Conservation (phyloP, 2,888 invertebrate genomes). For the Euspilapteryx auroguttella region DNA sequence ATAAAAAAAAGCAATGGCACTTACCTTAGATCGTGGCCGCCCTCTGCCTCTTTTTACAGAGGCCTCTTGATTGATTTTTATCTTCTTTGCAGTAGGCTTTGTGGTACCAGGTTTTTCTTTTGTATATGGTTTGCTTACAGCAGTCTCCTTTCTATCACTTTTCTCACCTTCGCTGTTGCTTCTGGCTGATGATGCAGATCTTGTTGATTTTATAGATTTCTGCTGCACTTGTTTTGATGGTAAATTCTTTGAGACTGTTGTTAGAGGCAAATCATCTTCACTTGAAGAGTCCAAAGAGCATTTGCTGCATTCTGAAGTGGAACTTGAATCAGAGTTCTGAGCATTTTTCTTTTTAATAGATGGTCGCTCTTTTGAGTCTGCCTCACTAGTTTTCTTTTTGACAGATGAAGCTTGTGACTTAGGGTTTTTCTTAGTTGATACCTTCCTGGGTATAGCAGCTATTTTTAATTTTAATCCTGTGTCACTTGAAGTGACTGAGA, state of each 20-base stretch:
- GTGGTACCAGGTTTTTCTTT: conserved; percentile 32
- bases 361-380: conserved; percentile 14
- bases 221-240: conserved; percentile 18
- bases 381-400: conserved; percentile 35
- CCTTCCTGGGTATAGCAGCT: conserved; percentile 56
- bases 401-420: conserved; percentile 25
- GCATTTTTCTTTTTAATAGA: conserved; percentile 14
- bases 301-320: conserved; percentile 55
- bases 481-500: conserved; percentile 65
- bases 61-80: too few relatives aligned
- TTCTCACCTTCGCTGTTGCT: conserved; percentile 35
- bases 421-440: conserved; percentile 28
- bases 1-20: conserved; percentile 8
- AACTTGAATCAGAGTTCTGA: conserved; percentile 35
- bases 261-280: conserved; percentile 45
- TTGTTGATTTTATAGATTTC: conserved; percentile 17
- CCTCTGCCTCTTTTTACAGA: conserved; percentile 33
- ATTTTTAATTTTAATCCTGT: conserved; percentile 64
- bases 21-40: conserved; percentile 43
- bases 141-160: conserved; percentile 25
- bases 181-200: conserved; percentile 12
- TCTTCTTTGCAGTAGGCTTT: conserved; percentile 18
- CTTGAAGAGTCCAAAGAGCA: conserved; percentile 47
- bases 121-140: too few relatives aligned
- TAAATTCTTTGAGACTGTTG: conserved; percentile 37